Evolutionary conservation across 2,797 vertebrate genomes (phyloP).

Genomic region (Gobionotothen gibberifrons): DNA sequence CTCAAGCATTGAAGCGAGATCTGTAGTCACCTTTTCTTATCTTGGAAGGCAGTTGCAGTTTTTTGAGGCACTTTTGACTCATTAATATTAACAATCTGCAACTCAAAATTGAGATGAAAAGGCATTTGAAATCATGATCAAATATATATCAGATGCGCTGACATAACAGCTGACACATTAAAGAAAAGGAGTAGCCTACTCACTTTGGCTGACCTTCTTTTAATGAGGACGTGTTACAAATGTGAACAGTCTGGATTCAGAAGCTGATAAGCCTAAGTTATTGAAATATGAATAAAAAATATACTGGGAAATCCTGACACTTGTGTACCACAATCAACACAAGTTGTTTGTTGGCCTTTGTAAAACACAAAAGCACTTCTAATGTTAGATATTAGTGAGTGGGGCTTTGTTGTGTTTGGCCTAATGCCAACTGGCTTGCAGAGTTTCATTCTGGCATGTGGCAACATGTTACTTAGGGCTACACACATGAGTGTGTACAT

Average conservation of each 20-base stretch:
- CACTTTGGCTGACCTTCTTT: neutral
- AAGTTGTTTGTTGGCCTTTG: neutral
- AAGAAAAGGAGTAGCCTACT: neutral
- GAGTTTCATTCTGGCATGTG: neutral
- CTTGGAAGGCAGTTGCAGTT: neutral
- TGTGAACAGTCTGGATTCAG: neutral
- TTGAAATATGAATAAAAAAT: constrained; percentile 14
- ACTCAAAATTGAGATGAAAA: neutral
- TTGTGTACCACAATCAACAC: neutral
- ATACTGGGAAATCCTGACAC: neutral
- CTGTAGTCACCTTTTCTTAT: neutral
- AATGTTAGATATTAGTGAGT: neutral
- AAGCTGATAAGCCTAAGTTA: constrained; percentile 8
- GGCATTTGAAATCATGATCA: neutral
- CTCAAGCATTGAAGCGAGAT: neutral
- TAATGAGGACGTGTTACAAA: neutral
- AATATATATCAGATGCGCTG: neutral
- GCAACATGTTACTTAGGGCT: neutral
- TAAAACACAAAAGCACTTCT: neutral
- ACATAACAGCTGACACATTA: constrained; percentile 1
- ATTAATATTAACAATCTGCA: constrained; percentile 5
- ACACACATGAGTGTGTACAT: neutral
- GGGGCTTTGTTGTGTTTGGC: neutral
- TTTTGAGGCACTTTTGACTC: neutral
- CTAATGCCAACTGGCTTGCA: too few species aligned